Conservation (phyloP, 2,113 vertebrate species). For the Xenotilapia flavipinnis region DNA sequence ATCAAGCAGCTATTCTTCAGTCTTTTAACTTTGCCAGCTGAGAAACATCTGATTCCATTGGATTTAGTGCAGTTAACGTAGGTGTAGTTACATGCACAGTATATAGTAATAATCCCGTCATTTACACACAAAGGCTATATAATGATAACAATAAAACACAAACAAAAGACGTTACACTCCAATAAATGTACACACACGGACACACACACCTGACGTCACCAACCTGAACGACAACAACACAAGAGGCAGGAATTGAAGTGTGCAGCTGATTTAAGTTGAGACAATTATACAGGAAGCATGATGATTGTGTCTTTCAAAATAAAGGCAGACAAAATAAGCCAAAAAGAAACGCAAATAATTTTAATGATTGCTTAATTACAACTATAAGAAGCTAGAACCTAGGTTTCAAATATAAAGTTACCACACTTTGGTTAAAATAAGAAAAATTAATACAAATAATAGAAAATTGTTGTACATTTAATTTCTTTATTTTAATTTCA, state of each 20-base stretch:
- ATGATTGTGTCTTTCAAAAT: background rate
- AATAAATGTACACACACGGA: background rate
- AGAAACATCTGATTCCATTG: background rate
- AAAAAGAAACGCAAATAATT: background rate
- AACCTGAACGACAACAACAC: slow-evolving; percentile 23
- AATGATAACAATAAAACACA: background rate
- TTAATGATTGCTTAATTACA: background rate
- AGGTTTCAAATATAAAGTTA: background rate
- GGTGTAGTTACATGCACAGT: background rate
- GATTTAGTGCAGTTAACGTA: background rate
- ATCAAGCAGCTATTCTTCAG: background rate
- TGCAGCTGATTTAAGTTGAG: background rate
- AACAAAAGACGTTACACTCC: background rate
- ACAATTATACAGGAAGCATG: background rate
- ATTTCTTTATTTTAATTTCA: background rate
- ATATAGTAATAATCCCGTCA: background rate
- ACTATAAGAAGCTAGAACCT: background rate
- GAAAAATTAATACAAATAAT: background rate
- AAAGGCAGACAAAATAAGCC: background rate
- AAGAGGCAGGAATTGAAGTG: background rate
- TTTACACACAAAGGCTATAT: accelerated
- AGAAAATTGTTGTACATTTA: background rate
- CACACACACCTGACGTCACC: slow-evolving; percentile 60
- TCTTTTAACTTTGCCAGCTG: background rate
- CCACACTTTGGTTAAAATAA: accelerated